Evolutionary conservation across 37 sponge, comb jelly and placozoan species (phyloP).

Genomic region (Mnemiopsis leidyi): DNA sequence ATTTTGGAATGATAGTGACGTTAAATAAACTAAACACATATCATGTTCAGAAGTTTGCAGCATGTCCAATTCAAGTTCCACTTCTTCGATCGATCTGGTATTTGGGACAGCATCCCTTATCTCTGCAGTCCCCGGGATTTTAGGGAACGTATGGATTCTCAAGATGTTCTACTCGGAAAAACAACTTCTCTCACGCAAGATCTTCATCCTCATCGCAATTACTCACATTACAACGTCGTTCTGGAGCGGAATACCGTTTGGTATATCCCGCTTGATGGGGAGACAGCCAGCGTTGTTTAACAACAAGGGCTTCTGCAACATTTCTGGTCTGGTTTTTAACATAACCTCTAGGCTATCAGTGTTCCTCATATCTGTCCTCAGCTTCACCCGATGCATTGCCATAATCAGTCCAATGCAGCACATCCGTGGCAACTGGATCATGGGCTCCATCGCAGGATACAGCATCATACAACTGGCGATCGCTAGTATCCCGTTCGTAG

Average conservation of each 20-base stretch:
- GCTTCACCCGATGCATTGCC: constrained; percentile 61
- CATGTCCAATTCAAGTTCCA: constrained; percentile 7
- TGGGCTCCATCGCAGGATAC: constrained; percentile 38
- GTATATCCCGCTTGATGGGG: neutral
- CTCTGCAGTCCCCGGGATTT: neutral
- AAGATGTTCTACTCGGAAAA: neutral
- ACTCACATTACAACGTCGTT: constrained; percentile 12
- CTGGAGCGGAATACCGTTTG: constrained; percentile 45
- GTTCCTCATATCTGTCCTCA: constrained; percentile 58
- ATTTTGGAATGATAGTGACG: too few relatives aligned
- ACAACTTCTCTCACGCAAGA: constrained; percentile 35
- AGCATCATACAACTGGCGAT: constrained; percentile 23
- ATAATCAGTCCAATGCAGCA: constrained; percentile 51
- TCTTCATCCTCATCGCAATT: constrained; percentile 43
- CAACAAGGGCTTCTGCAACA: constrained; percentile 11
- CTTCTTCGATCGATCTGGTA: neutral
- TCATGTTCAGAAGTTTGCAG: too few relatives aligned
- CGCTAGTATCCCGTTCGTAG: constrained; percentile 22
- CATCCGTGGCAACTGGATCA: neutral
- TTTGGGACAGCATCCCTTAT: neutral
- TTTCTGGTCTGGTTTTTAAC: constrained; percentile 56
- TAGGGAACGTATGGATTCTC: constrained; percentile 46
- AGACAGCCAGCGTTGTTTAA: neutral
- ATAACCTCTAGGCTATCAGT: constrained; percentile 60
- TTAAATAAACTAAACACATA: too few relatives aligned